Base-by-base conservation (phyloP, 2,113 vertebrate genomes). In the Pelodiscus sinensis region DNA sequence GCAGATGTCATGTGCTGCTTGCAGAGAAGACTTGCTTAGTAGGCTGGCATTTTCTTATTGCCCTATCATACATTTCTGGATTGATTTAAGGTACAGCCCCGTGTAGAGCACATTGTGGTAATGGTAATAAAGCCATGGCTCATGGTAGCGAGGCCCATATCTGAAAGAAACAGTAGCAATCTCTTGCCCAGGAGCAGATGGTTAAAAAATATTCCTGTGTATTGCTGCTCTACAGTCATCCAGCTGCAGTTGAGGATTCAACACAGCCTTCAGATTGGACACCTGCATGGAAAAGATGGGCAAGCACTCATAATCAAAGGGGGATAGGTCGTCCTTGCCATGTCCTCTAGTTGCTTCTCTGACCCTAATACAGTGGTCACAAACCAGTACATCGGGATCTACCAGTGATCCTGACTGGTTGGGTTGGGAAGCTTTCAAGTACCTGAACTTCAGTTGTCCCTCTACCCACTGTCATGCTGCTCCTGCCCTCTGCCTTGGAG, bases 201-300 rank as follows among this genome's bases (percentile, higher is more conserved):
- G 81, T 81, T 5, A 52, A 87, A 92, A 93, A 8, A 0, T 0
- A 57, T 71, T 55, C 9, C 6, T 87, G 10, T 0, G 0, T 80
- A 58, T 50, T 84, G 52, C 56, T 83, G 55, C 14, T 21, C 8
- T 1, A 71, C 11, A 31, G 25, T 71, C 10, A 5, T 18, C 0
- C 0, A n/a, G 88, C 57, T 65, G 52, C 56, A 84, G 56, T 1
- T 38, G 88, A 75, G 54, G n/a, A 79, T 75, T 54, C 58, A 57
- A 77, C 82, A 57, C 35, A 38, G 2, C 79, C 27, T 82, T 21
- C 44, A 57, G 55, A 24, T 1, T 75, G 55, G 35, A 1, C 82
- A 82, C 79, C 84, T 85, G 84, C 90, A 94, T 85, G 57, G 62
- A 88, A 90, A 87, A 11, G 21, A 27, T 73, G 93, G 52, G 86